phyloP scores from a whole-genome alignment of 1,140 invertebrate genomes.

The Brachionus asplanchnoidis region DNA sequence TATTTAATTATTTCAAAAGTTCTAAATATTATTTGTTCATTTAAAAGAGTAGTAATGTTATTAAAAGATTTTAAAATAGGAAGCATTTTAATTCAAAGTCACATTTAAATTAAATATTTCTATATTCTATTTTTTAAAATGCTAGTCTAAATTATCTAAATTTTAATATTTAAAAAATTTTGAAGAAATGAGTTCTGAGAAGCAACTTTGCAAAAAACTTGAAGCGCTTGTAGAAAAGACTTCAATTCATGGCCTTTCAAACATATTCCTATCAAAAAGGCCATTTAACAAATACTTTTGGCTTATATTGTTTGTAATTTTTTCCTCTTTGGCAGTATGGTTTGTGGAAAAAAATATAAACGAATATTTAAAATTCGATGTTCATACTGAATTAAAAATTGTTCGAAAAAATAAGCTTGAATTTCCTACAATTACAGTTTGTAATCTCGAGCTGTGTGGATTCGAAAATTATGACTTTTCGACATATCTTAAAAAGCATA shows the following conservation, averaged over 20 bases:
- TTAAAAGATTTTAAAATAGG: too few relatives aligned
- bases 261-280: background rate
- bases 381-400: background rate
- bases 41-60: too few relatives aligned
- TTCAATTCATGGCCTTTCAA: background rate
- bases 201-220: background rate
- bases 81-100: background rate
- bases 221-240: background rate
- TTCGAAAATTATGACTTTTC: slow-evolving; percentile 1
- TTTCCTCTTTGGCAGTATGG: background rate
- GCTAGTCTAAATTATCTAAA: background rate
- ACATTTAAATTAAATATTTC: background rate
- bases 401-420: background rate
- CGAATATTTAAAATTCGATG: background rate
- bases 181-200: background rate
- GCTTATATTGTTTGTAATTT: background rate
- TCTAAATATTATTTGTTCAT: too few relatives aligned
- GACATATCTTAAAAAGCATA: background rate
- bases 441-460: slow-evolving; percentile 2
- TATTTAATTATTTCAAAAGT: too few relatives aligned
- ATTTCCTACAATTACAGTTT: slow-evolving; percentile 30
- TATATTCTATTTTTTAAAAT: background rate
- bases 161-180: background rate
- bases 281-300: slow-evolving; percentile 8
- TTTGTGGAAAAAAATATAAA: background rate